Percentiles rank a stretch among this genome's conserved stretches.
Evolutionary conservation across 2,113 vertebrate genomes (phyloP).

Genomic region (Calcarius ornatus): DNA sequence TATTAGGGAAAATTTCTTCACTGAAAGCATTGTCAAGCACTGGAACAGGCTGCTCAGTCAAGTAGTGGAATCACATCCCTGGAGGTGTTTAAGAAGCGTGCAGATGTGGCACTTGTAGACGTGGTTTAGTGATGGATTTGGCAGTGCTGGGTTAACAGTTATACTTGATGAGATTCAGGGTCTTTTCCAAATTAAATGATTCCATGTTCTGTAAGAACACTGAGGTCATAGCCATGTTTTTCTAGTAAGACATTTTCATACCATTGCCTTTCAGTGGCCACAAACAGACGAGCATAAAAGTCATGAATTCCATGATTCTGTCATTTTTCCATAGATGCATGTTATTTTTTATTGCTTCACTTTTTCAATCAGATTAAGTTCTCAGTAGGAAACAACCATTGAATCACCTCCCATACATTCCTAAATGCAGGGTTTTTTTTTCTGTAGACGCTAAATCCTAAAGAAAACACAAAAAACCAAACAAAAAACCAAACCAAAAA

Average conservation of each 20-base stretch:
- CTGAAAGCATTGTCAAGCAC: background rate
- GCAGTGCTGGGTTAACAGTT: background rate
- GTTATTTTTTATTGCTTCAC: background rate
- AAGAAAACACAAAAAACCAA: background rate
- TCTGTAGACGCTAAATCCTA: background rate
- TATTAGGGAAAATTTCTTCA: background rate
- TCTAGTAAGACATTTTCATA: background rate
- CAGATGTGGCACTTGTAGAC: background rate
- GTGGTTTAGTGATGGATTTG: background rate
- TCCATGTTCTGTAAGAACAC: background rate
- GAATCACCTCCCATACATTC: background rate
- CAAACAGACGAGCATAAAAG: background rate
- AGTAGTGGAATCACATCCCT: too few species aligned
- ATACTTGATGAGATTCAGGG: background rate
- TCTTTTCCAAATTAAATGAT: background rate
- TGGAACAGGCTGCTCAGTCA: background rate
- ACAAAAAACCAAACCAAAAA: accelerated
- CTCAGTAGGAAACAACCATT: background rate
- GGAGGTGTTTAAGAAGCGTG: background rate
- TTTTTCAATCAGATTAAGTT: background rate
- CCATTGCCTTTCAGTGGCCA: background rate
- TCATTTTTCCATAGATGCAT: background rate
- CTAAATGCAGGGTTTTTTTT: background rate
- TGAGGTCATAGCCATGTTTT: background rate
- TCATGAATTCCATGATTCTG: background rate